phyloP scores from a whole-genome alignment of 2,888 invertebrate species.

The Himalopsyche japonica region DNA sequence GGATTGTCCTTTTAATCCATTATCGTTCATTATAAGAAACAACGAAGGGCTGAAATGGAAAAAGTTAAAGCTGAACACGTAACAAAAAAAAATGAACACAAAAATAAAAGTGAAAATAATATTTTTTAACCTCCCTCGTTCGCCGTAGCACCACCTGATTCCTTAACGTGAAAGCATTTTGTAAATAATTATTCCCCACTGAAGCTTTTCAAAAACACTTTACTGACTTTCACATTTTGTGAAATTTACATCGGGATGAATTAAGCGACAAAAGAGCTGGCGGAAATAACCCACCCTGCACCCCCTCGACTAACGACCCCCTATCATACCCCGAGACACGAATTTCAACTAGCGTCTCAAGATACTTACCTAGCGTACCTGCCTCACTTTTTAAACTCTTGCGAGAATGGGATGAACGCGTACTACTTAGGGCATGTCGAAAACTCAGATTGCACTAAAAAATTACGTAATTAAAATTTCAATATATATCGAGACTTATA shows the following conservation, averaged over 20 bases:
- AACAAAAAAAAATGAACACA: slow-evolving; percentile 2
- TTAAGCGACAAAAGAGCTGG: slow-evolving; percentile 4
- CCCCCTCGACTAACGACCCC: not conserved
- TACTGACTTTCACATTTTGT: slow-evolving; percentile 25
- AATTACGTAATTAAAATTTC: too few relatives aligned
- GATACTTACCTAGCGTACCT: not conserved
- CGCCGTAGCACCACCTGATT: slow-evolving; percentile 9
- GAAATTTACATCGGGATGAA: slow-evolving; percentile 24
- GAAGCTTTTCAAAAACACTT: slow-evolving; percentile 24
- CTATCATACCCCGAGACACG: not conserved
- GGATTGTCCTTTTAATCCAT: not conserved
- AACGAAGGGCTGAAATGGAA: not conserved
- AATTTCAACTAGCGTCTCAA: not conserved
- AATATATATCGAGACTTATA: too few relatives aligned
- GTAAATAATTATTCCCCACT: slow-evolving; percentile 25
- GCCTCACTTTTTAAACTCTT: not conserved
- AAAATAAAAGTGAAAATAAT: slow-evolving; percentile 1
- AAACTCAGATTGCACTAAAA: too few relatives aligned
- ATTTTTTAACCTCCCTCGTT: slow-evolving; percentile 11
- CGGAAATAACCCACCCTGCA: not conserved
- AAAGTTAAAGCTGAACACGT: not conserved
- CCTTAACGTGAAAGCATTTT: slow-evolving; percentile 28
- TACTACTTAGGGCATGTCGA: not conserved
- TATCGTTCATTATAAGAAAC: not conserved
- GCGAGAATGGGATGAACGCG: not conserved